These are phyloP conservation scores for Nephrotoma flavescens DNA, from an alignment of 2,888 invertebrate species.

Conservation along the genomic window DNA sequence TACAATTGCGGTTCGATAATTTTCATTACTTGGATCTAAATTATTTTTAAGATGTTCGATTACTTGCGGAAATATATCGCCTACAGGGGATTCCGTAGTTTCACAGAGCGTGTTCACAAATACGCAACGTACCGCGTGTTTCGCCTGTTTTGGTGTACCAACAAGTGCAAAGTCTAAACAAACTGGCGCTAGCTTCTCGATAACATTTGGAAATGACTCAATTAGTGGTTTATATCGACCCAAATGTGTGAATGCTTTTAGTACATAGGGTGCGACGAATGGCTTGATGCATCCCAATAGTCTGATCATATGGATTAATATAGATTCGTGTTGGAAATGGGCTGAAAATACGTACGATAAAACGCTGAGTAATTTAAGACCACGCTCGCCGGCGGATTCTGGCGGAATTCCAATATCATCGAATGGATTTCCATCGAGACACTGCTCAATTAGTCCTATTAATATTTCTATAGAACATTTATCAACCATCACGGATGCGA, in stretches of 20 bases:
- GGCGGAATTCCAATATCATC: conserved; percentile 67
- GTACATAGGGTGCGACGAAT: conserved; percentile 61
- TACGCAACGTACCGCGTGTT: conserved; percentile 88
- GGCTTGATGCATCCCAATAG: conserved; percentile 53
- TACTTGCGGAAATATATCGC: conserved; percentile 67
- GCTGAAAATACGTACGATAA: conserved; percentile 86
- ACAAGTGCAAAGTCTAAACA: conserved; percentile 78
- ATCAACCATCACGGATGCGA: conserved; percentile 94
- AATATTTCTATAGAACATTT: conserved; percentile 68
- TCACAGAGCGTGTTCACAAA: conserved; percentile 53
- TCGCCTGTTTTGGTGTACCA: conserved; percentile 90
- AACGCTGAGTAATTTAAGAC: conserved; percentile 72
- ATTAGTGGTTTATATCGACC: conserved; percentile 75
- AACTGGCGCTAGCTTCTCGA: conserved; percentile 66
- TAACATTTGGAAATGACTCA: conserved; percentile 58
- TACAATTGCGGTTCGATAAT: conserved; percentile 88
- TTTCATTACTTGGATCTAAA: conserved; percentile 54
- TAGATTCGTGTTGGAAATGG: conserved; percentile 78
- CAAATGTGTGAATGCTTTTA: conserved; percentile 72
- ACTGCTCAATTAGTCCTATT: conserved; percentile 47
- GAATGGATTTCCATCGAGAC: conserved; percentile 52
- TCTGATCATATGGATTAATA: conserved; percentile 63
- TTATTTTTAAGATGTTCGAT: conserved; percentile 65
- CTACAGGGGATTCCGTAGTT: conserved; percentile 25
- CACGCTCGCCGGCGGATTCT: conserved; percentile 73